Conservation (phyloP, 2,113 vertebrate genomes). For the Pleuronectes platessa region DNA sequence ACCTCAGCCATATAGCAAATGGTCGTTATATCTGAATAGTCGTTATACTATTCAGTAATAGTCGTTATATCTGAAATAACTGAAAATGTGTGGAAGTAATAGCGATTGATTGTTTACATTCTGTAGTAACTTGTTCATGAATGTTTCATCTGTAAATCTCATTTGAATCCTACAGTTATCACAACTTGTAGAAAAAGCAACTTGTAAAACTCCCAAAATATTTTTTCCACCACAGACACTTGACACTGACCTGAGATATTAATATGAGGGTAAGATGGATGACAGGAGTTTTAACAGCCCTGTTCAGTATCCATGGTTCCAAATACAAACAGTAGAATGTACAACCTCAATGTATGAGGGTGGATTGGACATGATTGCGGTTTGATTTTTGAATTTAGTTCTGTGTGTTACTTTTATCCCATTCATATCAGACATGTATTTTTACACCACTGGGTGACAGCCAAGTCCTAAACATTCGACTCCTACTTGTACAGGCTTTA, state of each 20-base stretch:
- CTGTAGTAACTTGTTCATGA: too few species aligned
- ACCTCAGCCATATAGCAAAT: background rate
- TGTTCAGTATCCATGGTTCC: background rate
- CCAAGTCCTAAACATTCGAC: constrained; percentile 6
- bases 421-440: background rate
- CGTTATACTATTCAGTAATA: too few species aligned
- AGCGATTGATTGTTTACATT: background rate
- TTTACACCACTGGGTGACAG: constrained; percentile 10
- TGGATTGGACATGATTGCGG: too few species aligned
- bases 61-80: background rate
- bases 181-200: background rate
- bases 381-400: background rate
- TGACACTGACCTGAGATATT: background rate
- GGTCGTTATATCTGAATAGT: background rate
- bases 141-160: too few species aligned
- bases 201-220: background rate
- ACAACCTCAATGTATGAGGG: too few species aligned
- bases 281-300: background rate
- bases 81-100: background rate
- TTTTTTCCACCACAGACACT: background rate
- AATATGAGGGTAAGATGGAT: background rate
- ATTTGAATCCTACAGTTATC: background rate
- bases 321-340: too few species aligned
- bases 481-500: background rate
- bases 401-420: background rate